Base-by-base conservation (phyloP, 2,888 invertebrate species). In the Andricus curvator region DNA sequence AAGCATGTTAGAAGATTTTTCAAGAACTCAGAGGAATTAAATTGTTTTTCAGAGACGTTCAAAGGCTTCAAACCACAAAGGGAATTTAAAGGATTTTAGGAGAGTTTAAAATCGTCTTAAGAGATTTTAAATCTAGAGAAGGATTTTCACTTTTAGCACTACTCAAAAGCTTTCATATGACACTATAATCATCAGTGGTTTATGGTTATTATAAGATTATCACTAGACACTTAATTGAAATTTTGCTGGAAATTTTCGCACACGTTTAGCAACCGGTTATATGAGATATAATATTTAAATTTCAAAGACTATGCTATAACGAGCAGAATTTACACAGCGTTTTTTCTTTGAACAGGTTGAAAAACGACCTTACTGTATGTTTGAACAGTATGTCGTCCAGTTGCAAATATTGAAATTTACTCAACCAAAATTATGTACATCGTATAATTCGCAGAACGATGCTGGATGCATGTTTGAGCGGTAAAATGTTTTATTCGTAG, bases 91-190 rank as follows among this genome's bases (percentile, higher is more conserved):
- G 33, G 25, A 70, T 51, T 70, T 70, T 4, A 17, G 17, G 5
- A n/a, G 48, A 48, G 17, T 48, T 68, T 68, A 48, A 70, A 70
- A 70, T 70, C 4, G 51, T 70, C n/a, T 70, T 3, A n/a, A 70
- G 33, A 70, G 51, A 48, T 70, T 51, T 70, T 51, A 33, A 51
- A 51, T 70, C 51, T 20, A 29, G 70, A 29, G 20, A 70, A n/a
- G 25, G 41, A n/a, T 51, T 48, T 70, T 70, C 51, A 33, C 25
- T 29, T 29, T n/a, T 22, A 56, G 22, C 56, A 70, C 29, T 70
- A 51, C 29, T 70, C 22, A 9, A 70, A 51, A 25, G 29, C 17
- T 29, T 70, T 51, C 9, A 9, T 48, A 48, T 20, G 29, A 48
- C 11, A 67, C n/a, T 41, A 67, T 22, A n/a, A 17, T 17, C n/a